phyloP scores from a whole-genome alignment of 2,888 invertebrate species.

The Tiliacea citrago region DNA sequence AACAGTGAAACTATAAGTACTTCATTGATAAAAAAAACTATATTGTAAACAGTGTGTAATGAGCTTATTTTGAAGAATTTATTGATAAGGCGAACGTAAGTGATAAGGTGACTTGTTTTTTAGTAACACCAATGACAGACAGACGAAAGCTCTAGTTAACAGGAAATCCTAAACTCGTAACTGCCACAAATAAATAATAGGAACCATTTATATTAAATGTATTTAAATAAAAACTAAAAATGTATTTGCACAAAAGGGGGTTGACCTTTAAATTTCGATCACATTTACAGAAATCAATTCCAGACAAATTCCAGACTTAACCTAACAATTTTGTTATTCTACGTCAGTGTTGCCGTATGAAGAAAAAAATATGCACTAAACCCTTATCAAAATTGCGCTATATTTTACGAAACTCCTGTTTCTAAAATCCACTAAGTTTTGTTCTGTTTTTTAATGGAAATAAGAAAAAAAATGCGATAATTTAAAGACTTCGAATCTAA shows the following conservation, averaged over 20 bases:
- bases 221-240: no score
- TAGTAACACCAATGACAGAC: neutral
- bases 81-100: conserved; percentile 26
- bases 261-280: conserved; percentile 10
- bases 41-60: neutral
- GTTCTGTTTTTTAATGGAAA: no score
- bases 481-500: no score
- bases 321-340: no score
- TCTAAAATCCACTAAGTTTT: no score
- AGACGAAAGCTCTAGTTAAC: neutral
- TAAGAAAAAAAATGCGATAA: no score
- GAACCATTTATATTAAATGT: neutral
- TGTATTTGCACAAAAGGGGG: neutral
- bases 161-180: neutral
- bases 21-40: neutral
- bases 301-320: conserved; percentile 30
- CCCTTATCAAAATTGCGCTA: no score
- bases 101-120: conserved; percentile 1
- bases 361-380: no score
- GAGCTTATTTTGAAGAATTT: conserved; percentile 17
- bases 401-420: no score
- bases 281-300: conserved; percentile 15
- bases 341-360: no score
- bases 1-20: neutral
- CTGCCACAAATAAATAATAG: no score